phyloP scores from a whole-genome alignment of 1,140 invertebrate genomes.

The Drosophila seguyi region DNA sequence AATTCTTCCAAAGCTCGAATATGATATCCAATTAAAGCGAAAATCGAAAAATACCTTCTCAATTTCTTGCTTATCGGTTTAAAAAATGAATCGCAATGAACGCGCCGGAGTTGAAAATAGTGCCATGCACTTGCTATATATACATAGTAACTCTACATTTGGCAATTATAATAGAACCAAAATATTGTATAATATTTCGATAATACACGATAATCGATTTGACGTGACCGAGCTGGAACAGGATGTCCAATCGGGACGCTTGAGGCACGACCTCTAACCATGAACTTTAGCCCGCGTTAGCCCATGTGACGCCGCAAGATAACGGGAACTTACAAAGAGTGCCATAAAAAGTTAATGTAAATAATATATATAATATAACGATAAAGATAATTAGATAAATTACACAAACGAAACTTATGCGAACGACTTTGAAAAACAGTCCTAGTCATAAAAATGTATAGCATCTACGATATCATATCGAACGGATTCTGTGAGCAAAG shows the following conservation, averaged over 20 bases:
- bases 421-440: conserved; percentile 10
- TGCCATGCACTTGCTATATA: conserved; percentile 2
- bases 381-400: conserved; percentile 44
- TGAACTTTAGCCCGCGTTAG: conserved; percentile 1
- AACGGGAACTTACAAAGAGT: conserved; percentile 1
- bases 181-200: neutral
- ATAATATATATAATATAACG: conserved; percentile 25
- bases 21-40: neutral
- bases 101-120: conserved; percentile 1
- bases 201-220: neutral
- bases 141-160: neutral
- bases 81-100: neutral
- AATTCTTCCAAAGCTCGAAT: neutral
- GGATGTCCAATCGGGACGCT: neutral
- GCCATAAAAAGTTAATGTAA: conserved; percentile 1
- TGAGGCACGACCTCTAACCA: neutral
- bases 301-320: neutral
- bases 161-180: neutral
- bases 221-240: neutral
- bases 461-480: too few species aligned
- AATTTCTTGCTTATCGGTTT: neutral
- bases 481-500: conserved; percentile 11
- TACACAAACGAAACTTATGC: neutral
- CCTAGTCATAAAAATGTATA: conserved; percentile 62
- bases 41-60: neutral